These are phyloP conservation scores for Neomonachus schauinslandi DNA, from an alignment of 2,113 vertebrate species.

Conservation along the genomic window DNA sequence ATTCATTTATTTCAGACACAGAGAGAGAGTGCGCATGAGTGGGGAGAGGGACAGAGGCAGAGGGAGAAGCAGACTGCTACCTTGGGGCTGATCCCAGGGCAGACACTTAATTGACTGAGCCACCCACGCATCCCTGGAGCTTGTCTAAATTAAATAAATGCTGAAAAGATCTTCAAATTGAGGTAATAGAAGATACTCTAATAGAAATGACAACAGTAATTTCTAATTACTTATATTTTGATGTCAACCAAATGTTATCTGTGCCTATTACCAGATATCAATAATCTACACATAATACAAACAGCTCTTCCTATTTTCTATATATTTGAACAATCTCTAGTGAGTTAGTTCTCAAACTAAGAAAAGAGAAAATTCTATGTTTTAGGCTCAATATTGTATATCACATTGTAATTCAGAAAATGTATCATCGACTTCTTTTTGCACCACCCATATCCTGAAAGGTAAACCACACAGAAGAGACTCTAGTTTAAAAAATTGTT, in stretches of 20 bases:
- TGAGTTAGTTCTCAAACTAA: background rate
- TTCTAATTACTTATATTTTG: slow-evolving; percentile 1
- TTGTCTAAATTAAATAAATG: background rate
- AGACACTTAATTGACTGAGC: background rate
- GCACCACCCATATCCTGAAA: background rate
- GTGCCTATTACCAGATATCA: background rate
- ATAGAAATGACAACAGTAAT: background rate
- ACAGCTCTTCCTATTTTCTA: background rate
- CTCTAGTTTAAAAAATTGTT: background rate
- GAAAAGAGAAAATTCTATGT: background rate
- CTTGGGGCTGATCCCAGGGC: background rate
- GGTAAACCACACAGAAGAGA: background rate
- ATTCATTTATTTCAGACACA: background rate
- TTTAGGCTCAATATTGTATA: background rate
- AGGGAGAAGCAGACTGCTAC: background rate
- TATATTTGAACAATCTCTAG: background rate
- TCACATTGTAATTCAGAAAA: background rate
- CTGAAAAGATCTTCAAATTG: background rate
- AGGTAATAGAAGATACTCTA: background rate
- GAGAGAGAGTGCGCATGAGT: background rate
- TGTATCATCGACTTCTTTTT: background rate
- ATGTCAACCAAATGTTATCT: background rate
- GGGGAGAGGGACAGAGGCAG: background rate
- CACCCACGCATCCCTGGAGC: background rate
- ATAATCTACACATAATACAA: background rate